Evolutionary conservation across 2,797 vertebrate genomes (phyloP), one percentile per base, ranked within the genome.

Genomic region (Cossypha heuglini): DNA sequence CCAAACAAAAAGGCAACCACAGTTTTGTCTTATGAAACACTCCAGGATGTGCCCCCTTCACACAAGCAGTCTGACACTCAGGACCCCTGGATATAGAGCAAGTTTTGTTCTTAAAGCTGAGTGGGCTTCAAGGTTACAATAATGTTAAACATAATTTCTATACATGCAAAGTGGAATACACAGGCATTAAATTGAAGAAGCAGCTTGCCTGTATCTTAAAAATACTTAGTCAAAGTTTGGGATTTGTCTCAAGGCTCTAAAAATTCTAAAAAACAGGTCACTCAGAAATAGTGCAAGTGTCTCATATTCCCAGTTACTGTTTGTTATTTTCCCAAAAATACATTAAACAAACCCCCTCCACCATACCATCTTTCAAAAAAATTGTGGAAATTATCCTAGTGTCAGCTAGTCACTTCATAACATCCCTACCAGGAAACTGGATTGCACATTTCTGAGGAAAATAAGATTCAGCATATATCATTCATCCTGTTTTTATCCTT

Each of bases 401-500:
- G 61, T 77, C 79, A 77, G 40, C 38, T 38, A 59, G 38, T 42
- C 13, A 38, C 26, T 69, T 52, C 6, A 13, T 42, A 86, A 52
- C 10, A 63, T 42, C 64, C 31, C 35, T 62, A 59, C 25, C 33
- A 88, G 85, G 68, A 86, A 78, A 76, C 1, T 33, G 33, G 16
- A 79, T 63, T 45, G 22, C 31, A 59, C 9, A 45, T 71, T 69
- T 71, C 59, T 73, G 63, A 17, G 52, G 52, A 82, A 93, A 73
- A 55, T 21, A 77, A 73, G 37, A 71, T 51, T 45, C 37, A 48
- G 16, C 0, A 2, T 63, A 8, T 49, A 55, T 49, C 54, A 63
- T 91, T 90, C 29, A 69, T 58, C 16, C 26, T 84, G 29, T 12
- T 84, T 88, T 90, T 43, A 78, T 69, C 7, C 19, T 69, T 68